Evolutionary conservation across 2,797 vertebrate genomes (phyloP).

Genomic region (Sebastes nivosus): DNA sequence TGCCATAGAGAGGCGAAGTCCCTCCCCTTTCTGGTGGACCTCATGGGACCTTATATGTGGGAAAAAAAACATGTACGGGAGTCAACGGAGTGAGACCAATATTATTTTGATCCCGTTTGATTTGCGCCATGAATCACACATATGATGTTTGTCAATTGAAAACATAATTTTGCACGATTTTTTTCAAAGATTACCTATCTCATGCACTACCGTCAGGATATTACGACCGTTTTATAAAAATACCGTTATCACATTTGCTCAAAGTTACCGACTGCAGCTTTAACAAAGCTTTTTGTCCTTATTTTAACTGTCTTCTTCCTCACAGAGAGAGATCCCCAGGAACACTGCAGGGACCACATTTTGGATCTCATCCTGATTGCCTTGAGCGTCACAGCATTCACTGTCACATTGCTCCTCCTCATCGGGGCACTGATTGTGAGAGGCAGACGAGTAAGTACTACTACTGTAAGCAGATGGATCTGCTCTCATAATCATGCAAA

Average conservation of each 20-base stretch:
- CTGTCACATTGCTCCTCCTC: neutral
- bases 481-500: neutral
- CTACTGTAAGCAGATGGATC: neutral
- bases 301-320: neutral
- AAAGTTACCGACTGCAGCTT: no score
- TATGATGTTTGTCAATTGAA: no score
- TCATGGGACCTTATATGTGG: no score
- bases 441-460: slow-evolving; percentile 52
- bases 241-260: no score
- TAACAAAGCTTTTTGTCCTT: neutral
- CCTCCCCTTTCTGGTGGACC: no score
- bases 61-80: no score
- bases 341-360: slow-evolving; percentile 9
- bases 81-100: no score
- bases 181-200: no score
- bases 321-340: slow-evolving; percentile 35
- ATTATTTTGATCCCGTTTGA: no score
- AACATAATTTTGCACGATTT: no score
- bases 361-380: slow-evolving; percentile 7
- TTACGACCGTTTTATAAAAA: neutral
- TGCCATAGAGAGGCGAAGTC: no score
- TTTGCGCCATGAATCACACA: no score
- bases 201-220: neutral
- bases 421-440: slow-evolving; percentile 1
- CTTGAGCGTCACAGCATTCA: neutral